Evolutionary conservation across 2,797 vertebrate species (phyloP), one percentile per base, ranked within the genome.

Genomic region (Spatula clypeata): DNA sequence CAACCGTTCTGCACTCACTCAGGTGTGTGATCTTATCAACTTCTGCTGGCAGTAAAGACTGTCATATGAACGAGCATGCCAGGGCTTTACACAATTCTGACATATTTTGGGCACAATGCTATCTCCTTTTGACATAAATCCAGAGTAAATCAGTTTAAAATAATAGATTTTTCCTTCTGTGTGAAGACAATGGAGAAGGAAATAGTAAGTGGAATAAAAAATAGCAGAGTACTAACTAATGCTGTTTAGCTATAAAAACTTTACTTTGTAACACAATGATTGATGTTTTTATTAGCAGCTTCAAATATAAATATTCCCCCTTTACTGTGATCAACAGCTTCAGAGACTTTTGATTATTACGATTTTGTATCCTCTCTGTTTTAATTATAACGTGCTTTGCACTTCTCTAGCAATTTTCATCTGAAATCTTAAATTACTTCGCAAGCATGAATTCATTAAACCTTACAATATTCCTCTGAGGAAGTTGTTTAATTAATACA

Each of bases 361-460:
- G 79, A 40, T 83, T 92, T 82, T 83, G 5, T 69, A 72, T 83
- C 29, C 2, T 88, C 57, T 82, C 11, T 1, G 6, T 69, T 83
- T 85, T 89, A 87, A 88, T 66, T 80, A 45, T 55, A 93, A 69
- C 16, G 13, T 0, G 0, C 36, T 92, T 91, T 91, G 10, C 34
- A 72, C 20, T 12, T 89, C 57, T 89, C 6, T 51, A 89, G 29
- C 9, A 24, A 34, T 87, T 94, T 93, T 86, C 27, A 87, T 81
- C 36, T 91, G 72, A 94, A 96, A 91, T 92, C 40, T 91, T 71
- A 92, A 90, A 94, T 91, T 93, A 80, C 54, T 93, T 91, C 21
- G 27, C 62, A 92, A 86, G 51, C 23, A 74, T 36, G 54, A 91
- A 88, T 94, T 95, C 45, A 91, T 94, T 92, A 96, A 89, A 87